A percentile compares a stretch with the other conserved stretches of the same genome.
Conservation (phyloP, 1,140 invertebrate genomes). For the Propsilocerus akamusi region DNA sequence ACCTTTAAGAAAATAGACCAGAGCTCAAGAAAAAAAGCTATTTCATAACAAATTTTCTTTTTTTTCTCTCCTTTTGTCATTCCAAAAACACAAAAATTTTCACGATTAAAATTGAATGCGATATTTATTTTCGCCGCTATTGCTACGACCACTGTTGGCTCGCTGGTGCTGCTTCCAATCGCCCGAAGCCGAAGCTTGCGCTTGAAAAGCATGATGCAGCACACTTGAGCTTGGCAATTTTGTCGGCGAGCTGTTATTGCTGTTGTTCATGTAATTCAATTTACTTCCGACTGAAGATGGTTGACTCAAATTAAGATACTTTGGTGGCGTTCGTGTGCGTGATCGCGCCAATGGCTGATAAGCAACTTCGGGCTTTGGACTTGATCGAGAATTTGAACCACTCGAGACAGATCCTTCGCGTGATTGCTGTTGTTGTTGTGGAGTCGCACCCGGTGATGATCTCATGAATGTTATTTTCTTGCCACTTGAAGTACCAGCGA, state of each 20-base stretch:
- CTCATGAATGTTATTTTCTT: slow-evolving; percentile 2
- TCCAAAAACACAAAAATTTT: no score
- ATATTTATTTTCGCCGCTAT: slow-evolving; percentile 7
- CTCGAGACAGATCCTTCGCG: slow-evolving; percentile 5
- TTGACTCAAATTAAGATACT: slow-evolving; percentile 4
- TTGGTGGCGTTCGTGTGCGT: slow-evolving; percentile 5
- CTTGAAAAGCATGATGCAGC: slow-evolving; percentile 3
- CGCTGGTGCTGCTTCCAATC: slow-evolving; percentile 2
- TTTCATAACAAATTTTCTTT: no score
- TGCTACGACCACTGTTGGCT: neutral
- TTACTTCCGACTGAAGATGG: neutral
- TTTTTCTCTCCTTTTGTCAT: no score
- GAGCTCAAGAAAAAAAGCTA: no score
- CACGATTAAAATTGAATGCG: slow-evolving; percentile 8
- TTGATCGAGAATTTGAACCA: slow-evolving; percentile 5
- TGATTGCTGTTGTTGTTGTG: slow-evolving; percentile 2
- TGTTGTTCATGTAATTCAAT: neutral
- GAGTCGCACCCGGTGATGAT: neutral
- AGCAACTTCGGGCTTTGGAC: slow-evolving; percentile 5
- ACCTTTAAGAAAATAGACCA: no score
- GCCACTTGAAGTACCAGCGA: neutral
- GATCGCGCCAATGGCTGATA: neutral
- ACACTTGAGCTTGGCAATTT: slow-evolving; percentile 1
- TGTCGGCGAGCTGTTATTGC: slow-evolving; percentile 1
- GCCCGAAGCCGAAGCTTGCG: slow-evolving; percentile 2